These are phyloP conservation scores for Drosophila affinis DNA, from an alignment of 2,888 invertebrate genomes.

Conservation along the genomic window DNA sequence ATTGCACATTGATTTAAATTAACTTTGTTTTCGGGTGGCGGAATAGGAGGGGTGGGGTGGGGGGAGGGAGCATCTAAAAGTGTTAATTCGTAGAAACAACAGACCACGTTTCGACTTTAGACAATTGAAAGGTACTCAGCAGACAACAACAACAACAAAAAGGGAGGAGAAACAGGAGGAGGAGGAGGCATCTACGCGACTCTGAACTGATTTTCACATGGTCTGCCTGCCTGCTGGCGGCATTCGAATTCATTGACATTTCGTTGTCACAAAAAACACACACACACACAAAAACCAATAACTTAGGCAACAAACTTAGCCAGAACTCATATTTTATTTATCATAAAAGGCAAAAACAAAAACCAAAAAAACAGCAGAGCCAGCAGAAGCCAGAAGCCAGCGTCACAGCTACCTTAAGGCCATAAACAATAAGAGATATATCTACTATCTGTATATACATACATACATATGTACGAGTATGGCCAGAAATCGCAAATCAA, in stretches of 20 bases:
- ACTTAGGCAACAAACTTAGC: conserved; percentile 70
- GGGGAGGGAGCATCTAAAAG: not conserved
- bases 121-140: conserved; percentile 32
- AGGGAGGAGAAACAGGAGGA: not conserved
- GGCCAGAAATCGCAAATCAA: conserved; percentile 51
- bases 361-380: not conserved
- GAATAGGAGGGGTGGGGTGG: conserved; percentile 7
- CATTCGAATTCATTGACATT: conserved; percentile 69
- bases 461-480: not conserved
- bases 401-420: conserved; percentile 36
- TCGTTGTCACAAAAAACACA: conserved; percentile 15
- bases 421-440: conserved; percentile 49
- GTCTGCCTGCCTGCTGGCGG: not conserved
- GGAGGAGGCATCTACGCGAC: conserved; percentile 29
- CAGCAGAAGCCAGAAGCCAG: conserved; percentile 16
- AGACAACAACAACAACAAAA: not conserved
- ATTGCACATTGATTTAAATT: conserved; percentile 77
- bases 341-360: conserved; percentile 10
- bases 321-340: conserved; percentile 76
- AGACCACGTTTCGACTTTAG: conserved; percentile 34
- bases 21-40: conserved; percentile 43
- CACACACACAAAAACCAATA: conserved; percentile 49
- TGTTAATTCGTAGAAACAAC: conserved; percentile 71
- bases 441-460: not conserved
- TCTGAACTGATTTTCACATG: conserved; percentile 62